Evolutionary conservation across 2,888 invertebrate genomes (phyloP).

Genomic region (Dynastes grantii): DNA sequence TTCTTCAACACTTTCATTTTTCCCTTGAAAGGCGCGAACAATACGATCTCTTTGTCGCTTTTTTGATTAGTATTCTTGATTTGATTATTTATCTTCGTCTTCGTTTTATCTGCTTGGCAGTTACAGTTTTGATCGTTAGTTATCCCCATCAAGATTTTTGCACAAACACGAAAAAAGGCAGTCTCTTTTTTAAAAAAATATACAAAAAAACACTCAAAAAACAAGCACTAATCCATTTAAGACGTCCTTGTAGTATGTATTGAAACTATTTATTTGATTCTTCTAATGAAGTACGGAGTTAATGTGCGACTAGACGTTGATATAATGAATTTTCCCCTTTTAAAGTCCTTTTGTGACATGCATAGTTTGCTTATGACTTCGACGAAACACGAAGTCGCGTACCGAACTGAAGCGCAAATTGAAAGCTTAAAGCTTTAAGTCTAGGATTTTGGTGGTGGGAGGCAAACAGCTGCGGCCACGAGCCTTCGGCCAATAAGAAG

Average conservation of each 20-base stretch:
- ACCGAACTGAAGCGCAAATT: constrained; percentile 56
- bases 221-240: constrained; percentile 40
- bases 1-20: constrained; percentile 94
- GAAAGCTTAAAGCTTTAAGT: constrained; percentile 61
- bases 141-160: constrained; percentile 67
- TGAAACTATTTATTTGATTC: constrained; percentile 1
- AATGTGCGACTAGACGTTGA: constrained; percentile 25
- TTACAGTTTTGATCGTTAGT: constrained; percentile 65
- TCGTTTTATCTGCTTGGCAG: constrained; percentile 64
- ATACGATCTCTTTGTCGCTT: constrained; percentile 63
- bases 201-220: constrained; percentile 7
- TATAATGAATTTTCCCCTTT: constrained; percentile 14
- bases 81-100: constrained; percentile 19
- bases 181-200: neutral
- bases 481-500: constrained; percentile 75
- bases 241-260: neutral
- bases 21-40: constrained; percentile 73
- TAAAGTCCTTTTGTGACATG: too few species aligned
- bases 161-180: constrained; percentile 46
- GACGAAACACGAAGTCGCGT: constrained; percentile 50
- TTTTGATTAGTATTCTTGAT: constrained; percentile 39
- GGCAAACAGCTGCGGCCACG: constrained; percentile 70
- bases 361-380: neutral
- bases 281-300: neutral
- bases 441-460: constrained; percentile 59